Evolutionary conservation across 2,113 vertebrate species (phyloP).

Genomic region (Numida meleagris): DNA sequence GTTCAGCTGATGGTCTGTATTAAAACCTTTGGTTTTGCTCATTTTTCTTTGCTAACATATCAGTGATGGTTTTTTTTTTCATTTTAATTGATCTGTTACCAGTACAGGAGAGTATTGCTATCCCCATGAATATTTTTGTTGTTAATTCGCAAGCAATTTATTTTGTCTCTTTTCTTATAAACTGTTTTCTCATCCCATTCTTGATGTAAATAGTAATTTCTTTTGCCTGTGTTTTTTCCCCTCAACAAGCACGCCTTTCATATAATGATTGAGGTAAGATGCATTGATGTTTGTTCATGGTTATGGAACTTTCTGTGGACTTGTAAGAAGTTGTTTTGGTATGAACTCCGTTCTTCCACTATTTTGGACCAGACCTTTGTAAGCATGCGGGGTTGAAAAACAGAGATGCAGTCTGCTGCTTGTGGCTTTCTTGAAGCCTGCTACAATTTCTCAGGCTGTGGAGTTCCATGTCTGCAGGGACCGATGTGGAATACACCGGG

Average conservation of each 20-base stretch:
- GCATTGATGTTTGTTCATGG: slow-evolving; percentile 80
- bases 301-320: slow-evolving; percentile 69
- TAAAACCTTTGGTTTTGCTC: background rate
- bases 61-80: background rate
- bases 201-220: slow-evolving; percentile 86
- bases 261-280: slow-evolving; percentile 99
- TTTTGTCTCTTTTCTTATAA: slow-evolving; percentile 15
- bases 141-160: background rate
- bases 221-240: slow-evolving; percentile 87
- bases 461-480: background rate
- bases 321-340: slow-evolving; percentile 50
- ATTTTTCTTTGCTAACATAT: background rate
- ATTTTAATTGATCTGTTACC: background rate
- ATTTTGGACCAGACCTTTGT: background rate
- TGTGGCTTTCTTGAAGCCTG: fast-evolving
- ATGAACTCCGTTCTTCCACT: background rate
- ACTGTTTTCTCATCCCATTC: slow-evolving; percentile 77
- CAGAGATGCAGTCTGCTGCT: background rate
- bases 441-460: fast-evolving
- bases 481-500: background rate
- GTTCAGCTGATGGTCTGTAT: fast-evolving
- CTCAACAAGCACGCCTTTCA: slow-evolving; percentile 99
- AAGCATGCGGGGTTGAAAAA: background rate
- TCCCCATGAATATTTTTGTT: background rate
- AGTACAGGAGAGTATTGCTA: background rate